phyloP scores from a whole-genome alignment of 2,113 vertebrate species.

The Solenodon paradoxus region DNA sequence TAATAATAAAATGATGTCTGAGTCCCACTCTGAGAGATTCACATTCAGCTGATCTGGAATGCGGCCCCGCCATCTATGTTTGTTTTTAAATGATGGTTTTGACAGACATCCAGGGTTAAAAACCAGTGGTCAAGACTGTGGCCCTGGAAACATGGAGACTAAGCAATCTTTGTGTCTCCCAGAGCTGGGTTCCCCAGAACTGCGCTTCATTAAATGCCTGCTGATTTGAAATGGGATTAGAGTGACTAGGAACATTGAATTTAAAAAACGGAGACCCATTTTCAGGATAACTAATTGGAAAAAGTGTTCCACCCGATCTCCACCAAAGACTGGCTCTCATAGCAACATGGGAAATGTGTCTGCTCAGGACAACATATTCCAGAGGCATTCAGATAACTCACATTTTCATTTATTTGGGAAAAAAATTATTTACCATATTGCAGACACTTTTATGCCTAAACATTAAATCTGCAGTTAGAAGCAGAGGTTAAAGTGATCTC shows the following conservation, averaged over 20 bases:
- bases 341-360: neutral
- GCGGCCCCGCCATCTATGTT: neutral
- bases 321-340: neutral
- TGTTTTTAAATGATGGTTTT: neutral
- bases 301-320: neutral
- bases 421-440: neutral
- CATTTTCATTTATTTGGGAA: neutral
- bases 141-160: neutral
- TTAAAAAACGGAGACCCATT: neutral
- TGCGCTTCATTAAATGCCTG: neutral
- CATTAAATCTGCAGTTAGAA: neutral
- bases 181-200: neutral
- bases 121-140: neutral
- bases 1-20: neutral
- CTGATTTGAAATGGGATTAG: neutral
- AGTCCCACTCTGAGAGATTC: neutral
- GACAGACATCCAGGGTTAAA: neutral
- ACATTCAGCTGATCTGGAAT: neutral
- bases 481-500: neutral
- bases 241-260: neutral
- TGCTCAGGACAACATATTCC: neutral
- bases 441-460: neutral
- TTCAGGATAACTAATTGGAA: neutral
- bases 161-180: neutral
- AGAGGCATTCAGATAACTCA: neutral